These are phyloP conservation scores for Atherix ibis DNA, from an alignment of 2,888 invertebrate species.

Conservation along the genomic window DNA sequence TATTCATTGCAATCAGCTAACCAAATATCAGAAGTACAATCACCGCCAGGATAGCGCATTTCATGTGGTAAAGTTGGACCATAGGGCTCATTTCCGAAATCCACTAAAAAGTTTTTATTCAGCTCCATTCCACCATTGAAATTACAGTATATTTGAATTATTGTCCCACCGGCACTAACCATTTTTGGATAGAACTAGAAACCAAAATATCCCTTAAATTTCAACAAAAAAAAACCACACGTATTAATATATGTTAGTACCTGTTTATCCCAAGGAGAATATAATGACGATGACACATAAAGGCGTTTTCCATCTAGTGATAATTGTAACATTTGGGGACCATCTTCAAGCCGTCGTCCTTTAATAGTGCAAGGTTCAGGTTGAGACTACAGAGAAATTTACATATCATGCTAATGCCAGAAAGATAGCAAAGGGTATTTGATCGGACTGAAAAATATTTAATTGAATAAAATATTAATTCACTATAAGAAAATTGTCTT, in stretches of 20 bases:
- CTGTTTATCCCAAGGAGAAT: constrained; percentile 84
- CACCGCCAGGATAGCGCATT: constrained; percentile 95
- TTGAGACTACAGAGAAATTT: too few species aligned
- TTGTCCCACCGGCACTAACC: constrained; percentile 42
- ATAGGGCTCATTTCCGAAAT: constrained; percentile 76
- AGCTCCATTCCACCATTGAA: constrained; percentile 79
- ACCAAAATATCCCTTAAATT: neutral
- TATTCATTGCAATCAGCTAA: constrained; percentile 43
- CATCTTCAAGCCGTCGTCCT: constrained; percentile 62
- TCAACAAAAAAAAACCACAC: neutral
- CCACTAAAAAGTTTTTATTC: constrained; percentile 74
- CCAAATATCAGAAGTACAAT: constrained; percentile 94
- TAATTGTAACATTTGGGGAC: constrained; percentile 93
- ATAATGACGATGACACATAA: constrained; percentile 82
- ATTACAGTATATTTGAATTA: constrained; percentile 76
- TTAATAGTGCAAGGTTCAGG: constrained; percentile 57
- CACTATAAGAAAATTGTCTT: too few species aligned
- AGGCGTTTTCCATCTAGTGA: constrained; percentile 88
- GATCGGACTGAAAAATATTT: too few species aligned
- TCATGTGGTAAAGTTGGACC: constrained; percentile 88
- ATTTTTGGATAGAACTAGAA: constrained; percentile 75
- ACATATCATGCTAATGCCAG: too few species aligned
- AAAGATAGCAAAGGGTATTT: too few species aligned
- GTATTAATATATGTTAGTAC: too few species aligned
- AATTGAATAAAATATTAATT: too few species aligned